Conservation (phyloP, 2,888 invertebrate species). For the Crocallis elinguaria region DNA sequence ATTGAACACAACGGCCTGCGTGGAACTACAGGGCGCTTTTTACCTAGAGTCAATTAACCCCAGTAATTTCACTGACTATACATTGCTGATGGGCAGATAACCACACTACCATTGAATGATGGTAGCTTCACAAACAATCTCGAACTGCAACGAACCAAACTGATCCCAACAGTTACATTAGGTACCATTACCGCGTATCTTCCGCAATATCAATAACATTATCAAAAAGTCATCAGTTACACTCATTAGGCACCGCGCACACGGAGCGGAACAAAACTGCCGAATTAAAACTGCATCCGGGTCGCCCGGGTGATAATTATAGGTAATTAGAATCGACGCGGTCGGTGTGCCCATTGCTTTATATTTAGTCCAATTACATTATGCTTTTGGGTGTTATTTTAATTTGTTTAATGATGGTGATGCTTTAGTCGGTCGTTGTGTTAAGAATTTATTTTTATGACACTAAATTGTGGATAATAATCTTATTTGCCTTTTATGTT, state of each 20-base stretch:
- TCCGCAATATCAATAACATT: conserved; percentile 66
- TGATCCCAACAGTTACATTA: too few relatives aligned
- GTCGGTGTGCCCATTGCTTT: conserved; percentile 55
- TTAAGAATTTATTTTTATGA: background rate
- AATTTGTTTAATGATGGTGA: conserved; percentile 26
- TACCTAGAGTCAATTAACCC: too few relatives aligned
- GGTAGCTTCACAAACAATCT: too few relatives aligned
- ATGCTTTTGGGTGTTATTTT: conserved; percentile 31
- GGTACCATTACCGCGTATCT: conserved; percentile 3
- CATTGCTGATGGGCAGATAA: too few relatives aligned
- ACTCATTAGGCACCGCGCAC: conserved; percentile 63
- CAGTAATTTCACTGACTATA: too few relatives aligned
- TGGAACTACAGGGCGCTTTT: too few relatives aligned
- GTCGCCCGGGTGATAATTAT: conserved; percentile 69
- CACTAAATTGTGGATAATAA: too few relatives aligned
- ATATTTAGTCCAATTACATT: conserved; percentile 56
- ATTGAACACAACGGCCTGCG: too few relatives aligned
- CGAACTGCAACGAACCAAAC: too few relatives aligned
- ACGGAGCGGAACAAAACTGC: conserved; percentile 62
- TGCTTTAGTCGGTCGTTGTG: background rate
- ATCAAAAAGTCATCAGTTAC: conserved; percentile 76
- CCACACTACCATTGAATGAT: too few relatives aligned
- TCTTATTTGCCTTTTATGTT: too few relatives aligned
- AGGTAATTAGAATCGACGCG: conserved; percentile 73
- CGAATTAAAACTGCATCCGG: conserved; percentile 78